Base-by-base conservation (phyloP, 2,113 vertebrate species). In the Microcebus lehilahytsara region DNA sequence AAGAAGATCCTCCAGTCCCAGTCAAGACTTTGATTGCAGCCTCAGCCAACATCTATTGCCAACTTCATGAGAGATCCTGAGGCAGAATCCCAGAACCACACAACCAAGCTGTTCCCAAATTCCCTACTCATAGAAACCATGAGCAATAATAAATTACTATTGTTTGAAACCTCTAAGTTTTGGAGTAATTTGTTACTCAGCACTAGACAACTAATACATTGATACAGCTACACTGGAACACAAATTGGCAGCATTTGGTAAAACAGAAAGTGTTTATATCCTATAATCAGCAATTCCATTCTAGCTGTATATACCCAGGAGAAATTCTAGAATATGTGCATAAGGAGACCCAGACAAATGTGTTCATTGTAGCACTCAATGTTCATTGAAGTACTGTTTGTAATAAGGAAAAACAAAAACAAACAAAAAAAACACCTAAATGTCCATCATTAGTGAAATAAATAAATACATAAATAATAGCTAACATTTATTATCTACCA, bases 401-500 rank as follows among this genome's bases (percentile, higher is more conserved):
- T 46, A 91, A 42, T 66, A 67, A 88, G 64, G 56, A 62, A 53
- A 9, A 20, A 72, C 37, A 37, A 37, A 37, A 37, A 37, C 37
- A 37, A 37, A 37, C 37, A 37, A 34, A 75, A 89, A 88, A 34
- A 22, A 3, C 85, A 58, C 17, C 8, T 75, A 79, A 90, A 87
- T 75, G 66, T 58, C 66, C 42, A 69, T 85, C 58, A 62, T 89
- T 92, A 69, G 32, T 85, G 62, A 95, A 87, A 75, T 94, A 83
- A 88, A 77, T 94, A 83, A 80, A 72, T n/a, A 72, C 27, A 60
- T 22, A 87, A 81, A 74, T 78, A 85, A 74, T 20, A 67, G 40
- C 40, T 96, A 62, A 91, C 32, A 86, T 51, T 81, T 94, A 75
- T 58, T 83, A 77, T 4, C 46, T 58, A 89, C 34, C 34, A 81